A percentile compares a stretch with the other conserved stretches of the same genome.
Evolutionary conservation across 2,113 vertebrate species (phyloP).

Genomic region (Gavia stellata): DNA sequence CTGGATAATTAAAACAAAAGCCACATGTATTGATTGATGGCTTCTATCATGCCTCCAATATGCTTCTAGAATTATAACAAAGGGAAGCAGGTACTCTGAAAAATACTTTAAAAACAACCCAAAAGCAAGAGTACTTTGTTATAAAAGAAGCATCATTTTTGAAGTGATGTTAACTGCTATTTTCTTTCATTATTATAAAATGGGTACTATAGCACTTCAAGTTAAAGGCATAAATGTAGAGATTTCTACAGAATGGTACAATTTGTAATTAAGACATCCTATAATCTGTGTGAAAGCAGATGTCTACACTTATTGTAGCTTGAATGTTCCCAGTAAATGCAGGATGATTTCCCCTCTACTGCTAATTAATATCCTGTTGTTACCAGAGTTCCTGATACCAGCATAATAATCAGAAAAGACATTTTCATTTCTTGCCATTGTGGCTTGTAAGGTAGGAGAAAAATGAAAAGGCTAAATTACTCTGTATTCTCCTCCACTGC

Average conservation of each 20-base stretch:
- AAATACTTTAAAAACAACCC: neutral
- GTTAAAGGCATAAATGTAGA: neutral
- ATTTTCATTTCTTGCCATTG: neutral
- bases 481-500: neutral
- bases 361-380: slow-evolving; percentile 20
- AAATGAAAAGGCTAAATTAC: neutral
- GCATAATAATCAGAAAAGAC: neutral
- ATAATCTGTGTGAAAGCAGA: neutral
- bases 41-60: neutral
- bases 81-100: neutral
- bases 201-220: neutral
- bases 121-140: neutral
- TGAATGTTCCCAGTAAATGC: neutral
- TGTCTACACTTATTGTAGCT: neutral
- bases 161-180: neutral
- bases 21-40: neutral
- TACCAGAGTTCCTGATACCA: neutral
- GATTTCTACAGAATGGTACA: neutral
- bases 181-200: neutral
- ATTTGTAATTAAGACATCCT: neutral
- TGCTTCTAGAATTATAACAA: neutral
- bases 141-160: neutral
- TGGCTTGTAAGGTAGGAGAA: neutral
- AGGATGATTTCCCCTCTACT: neutral
- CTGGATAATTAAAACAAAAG: neutral